Conservation (phyloP, 1,140 invertebrate species). For the Carposina sasakii region DNA sequence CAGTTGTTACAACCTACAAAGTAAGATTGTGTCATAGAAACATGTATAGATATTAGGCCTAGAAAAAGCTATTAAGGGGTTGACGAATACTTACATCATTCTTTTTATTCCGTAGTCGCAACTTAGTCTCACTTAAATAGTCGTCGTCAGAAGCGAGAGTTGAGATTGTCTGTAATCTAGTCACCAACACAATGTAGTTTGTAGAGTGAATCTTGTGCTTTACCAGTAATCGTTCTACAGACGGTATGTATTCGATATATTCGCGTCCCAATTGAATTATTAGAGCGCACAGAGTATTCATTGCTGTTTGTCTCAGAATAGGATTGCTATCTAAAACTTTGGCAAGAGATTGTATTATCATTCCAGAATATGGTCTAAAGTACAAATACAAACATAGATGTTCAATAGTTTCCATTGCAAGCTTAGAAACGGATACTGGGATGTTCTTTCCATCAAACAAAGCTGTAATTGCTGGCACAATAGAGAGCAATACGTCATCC, state of each 20-base stretch:
- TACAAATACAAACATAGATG: constrained; percentile 91
- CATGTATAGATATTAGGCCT: too few species aligned
- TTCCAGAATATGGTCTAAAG: constrained; percentile 92
- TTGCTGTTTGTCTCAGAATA: constrained; percentile 83
- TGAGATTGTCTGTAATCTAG: constrained; percentile 81
- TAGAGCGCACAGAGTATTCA: constrained; percentile 93
- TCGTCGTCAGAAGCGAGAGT: constrained; percentile 81
- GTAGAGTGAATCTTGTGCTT: constrained; percentile 89
- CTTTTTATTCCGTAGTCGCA: constrained; percentile 55
- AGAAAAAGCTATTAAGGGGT: too few species aligned
- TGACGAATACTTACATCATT: constrained; percentile 62
- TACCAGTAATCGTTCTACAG: constrained; percentile 87
- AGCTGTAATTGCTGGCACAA: constrained; percentile 93
- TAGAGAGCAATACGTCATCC: constrained; percentile 95
- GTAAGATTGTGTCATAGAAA: too few species aligned
- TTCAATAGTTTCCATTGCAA: constrained; percentile 93
- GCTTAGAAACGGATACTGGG: constrained; percentile 81
- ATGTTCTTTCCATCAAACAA: constrained; percentile 89
- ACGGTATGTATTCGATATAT: constrained; percentile 93
- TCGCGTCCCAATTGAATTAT: constrained; percentile 92
- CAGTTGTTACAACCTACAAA: constrained; percentile 70
- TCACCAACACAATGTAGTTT: constrained; percentile 84
- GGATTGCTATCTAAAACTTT: constrained; percentile 86
- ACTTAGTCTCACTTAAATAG: constrained; percentile 71
- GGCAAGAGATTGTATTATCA: constrained; percentile 92